Base-by-base conservation (phyloP, 2,888 invertebrate species). In the Diachrysia chrysitis region DNA sequence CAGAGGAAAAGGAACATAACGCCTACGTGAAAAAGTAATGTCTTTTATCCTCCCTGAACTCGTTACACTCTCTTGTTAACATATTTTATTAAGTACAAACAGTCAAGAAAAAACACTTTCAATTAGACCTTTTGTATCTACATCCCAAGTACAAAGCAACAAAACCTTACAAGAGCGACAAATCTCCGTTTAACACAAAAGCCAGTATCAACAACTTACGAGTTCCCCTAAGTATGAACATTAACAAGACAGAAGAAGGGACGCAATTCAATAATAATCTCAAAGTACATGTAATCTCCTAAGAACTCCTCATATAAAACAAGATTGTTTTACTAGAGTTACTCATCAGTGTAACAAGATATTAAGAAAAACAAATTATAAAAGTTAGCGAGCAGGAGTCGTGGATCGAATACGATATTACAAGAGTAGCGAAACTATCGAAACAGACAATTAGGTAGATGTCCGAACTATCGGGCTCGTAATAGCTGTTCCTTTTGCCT, bases 401-500 rank as follows among this genome's bases (percentile, higher is more conserved):
- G 59, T 71, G 71, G 66, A 68, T 67, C 64, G 67, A 68, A 69
- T 71, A 61, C 60, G 58, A 65, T 78, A 71, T 62, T 63, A 72
- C 63, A 35, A 69, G 66, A 72, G 71, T 71, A 71, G 69, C 69
- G 71, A 76, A 80, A 75, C 73, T 82, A 83, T 81, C 69, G 68
- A 62, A 80, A 77, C 77, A 82, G 82, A 84, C 85, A 87, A 89
- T 89, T 90, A 88, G 83, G 83, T 81, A 86, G 85, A 85, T 82
- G 83, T 83, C 83, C 83, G 68, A 87, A 85, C 87, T 87, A 89
- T 86, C 87, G 83, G 84, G 76, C 79, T 78, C 79, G 83, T 84
- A 89, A 88, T 85, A 82, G 86, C 81, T 78, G 76, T 79, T 86
- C 87, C 83, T 86, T 87, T 86, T 84, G 83, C 86, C 84, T 84